Percentiles rank a stretch among this genome's conserved stretches.
These are phyloP conservation scores for Teleogryllus occipitalis DNA, from an alignment of 1,140 invertebrate species.

Conservation along the genomic window DNA sequence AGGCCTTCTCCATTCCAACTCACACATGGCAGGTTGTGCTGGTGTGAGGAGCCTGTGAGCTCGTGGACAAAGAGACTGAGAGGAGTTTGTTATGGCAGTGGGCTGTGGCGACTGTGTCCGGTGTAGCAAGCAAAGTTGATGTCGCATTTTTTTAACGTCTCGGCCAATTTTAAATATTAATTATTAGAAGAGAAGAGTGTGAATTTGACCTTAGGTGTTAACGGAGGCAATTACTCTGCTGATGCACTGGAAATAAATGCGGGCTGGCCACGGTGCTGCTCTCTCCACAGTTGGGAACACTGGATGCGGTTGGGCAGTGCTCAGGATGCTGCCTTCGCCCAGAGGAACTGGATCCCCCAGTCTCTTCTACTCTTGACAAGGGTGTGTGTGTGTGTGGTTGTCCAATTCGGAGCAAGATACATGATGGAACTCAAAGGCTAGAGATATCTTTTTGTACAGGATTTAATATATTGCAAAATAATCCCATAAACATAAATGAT, in stretches of 20 bases:
- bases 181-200: background rate
- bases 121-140: slow-evolving; percentile 10
- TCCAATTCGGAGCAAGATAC: background rate
- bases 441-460: background rate
- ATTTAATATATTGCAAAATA: background rate
- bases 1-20: background rate
- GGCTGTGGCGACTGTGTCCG: slow-evolving; percentile 2
- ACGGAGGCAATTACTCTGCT: background rate
- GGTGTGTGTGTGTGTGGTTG: background rate
- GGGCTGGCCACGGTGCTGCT: background rate
- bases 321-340: background rate
- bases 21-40: background rate
- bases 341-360: background rate
- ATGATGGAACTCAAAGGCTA: background rate
- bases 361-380: background rate
- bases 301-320: background rate
- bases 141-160: slow-evolving; percentile 10
- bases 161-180: background rate
- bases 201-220: background rate
- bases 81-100: background rate
- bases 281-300: background rate
- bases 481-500: background rate
- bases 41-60: background rate
- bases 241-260: background rate
- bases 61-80: slow-evolving; percentile 3